Base-by-base conservation (phyloP, 2,888 invertebrate genomes). In the Unio delphinus region DNA sequence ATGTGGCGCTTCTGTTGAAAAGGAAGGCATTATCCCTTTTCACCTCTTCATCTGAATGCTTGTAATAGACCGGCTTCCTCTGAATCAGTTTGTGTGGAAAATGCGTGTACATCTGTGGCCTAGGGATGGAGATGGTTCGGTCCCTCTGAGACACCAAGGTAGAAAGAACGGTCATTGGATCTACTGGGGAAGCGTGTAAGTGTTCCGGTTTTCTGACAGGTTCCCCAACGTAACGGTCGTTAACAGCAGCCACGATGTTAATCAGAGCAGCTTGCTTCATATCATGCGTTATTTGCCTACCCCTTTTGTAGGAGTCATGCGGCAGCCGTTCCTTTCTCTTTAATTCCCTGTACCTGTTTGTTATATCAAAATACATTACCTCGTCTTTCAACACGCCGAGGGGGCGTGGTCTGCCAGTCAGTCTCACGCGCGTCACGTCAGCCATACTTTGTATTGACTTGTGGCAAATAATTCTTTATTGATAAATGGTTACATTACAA, bases 241-340 rank as follows among this genome's bases (percentile, higher is more conserved):
- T 83, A 20, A 82, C 83, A 3, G 82, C 79, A 3, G 84, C 84
- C n/a, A 84, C 84, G 54, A 84, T 84, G 68, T 84, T 83, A 60
- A 84, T 81, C 55, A 84, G 73, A 18, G 82, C 76, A 5, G 82
- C 82, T 23, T 83, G 81, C 23, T 75, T 75, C 57, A 81, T 70
- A 15, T 78, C 77, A 3, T 45, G 45, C 11, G 45, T 45, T 45
- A 45, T 3, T 15, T 45, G 45, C 45, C 55, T 59, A 65, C 74
- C 45, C 45, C 45, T 45, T 45, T 3, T 45, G 45, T 45, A 45
- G 45, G 11, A 45, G 45, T 45, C 45, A 45, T 45, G 45, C 34
- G 34, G 34, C 34, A 34, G 34, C 45, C 45, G 45, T 45, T 45
- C 45, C 45, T 45, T 45, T 45, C 45, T 45, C 45, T 15, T 45